Evolutionary conservation across 2,113 vertebrate species (phyloP), one percentile per base, ranked within the genome.

Genomic region (Labeo catla): DNA sequence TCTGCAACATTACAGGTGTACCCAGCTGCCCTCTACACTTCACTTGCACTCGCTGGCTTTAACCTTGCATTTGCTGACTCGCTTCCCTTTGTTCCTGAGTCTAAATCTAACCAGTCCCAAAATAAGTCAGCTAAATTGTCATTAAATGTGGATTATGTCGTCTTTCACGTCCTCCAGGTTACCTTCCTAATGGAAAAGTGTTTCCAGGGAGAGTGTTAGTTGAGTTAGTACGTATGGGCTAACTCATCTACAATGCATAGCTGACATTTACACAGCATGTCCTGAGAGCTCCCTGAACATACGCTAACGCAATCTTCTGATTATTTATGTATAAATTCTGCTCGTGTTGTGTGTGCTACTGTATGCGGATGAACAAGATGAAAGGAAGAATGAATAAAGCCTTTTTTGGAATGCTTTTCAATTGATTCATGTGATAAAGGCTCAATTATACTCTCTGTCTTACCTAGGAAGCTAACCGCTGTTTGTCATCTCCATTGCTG

Each of bases 251-350:
- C 79, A 59, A 84, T 73, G 13, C 84, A 84, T 61, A 89, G 43
- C 68, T 89, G 85, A 89, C 85, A 89, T 89, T 87, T 89, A 81
- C 81, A 28, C 61, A 43, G 81, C 81, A 68, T 81, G 82, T 59
- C 82, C 77, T 43, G 85, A 80, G 88, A 89, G 54, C 54, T 84
- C 77, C 39, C 66, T 73, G 87, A 83, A 63, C 36, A 76, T 68
- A 78, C 61, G 74, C 84, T 16, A 19, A 23, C 3, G 28, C 76
- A 21, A 4, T 15, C 61, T 11, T 45, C 39, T 85, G 43, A 81
- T 85, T 85, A 87, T 81, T 85, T 76, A 85, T 85, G 70, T 45
- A 72, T 68, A 86, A 76, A 86, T 70, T 65, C 79, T 54, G 34
- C 68, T 54, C 8, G 2, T 57, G 68, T 43, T 45, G 28, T 72